Evolutionary conservation across 1,140 invertebrate genomes (phyloP), one percentile per base, ranked within the genome.

Genomic region (Pseudomyrmex concolor): DNA sequence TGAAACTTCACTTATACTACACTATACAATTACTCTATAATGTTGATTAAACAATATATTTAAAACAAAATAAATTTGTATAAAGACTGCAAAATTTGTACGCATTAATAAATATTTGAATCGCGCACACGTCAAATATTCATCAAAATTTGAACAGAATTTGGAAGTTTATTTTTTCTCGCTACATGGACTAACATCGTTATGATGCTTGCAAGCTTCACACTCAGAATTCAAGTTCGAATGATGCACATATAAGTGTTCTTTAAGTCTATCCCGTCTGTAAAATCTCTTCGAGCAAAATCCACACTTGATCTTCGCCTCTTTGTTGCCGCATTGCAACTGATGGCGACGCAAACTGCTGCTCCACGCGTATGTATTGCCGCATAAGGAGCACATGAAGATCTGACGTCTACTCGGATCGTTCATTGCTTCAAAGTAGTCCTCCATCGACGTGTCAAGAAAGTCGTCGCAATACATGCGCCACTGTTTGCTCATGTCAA

Each of bases 231-330:
- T 45, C 57, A 22, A 0, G 4, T 80, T 66, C 0, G 83, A 4
- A 34, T 84, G 83, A 57, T 85, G 84, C 0, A 63, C 62, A 8
- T 60, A 8, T 15, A 85, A 70, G 43, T 91, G 91, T 59, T 91
- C 89, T 67, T 90, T 91, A 17, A 91, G 66, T 51, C 90, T 83
- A 43, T 92, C 91, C 3, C 86, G 73, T 19, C 91, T 89, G 62
- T 89, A 92, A 63, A 91, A 91, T 55, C 89, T 90, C 19, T 87
- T 92, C n/a, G 81, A 62, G 60, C 91, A 92, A 3, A 90, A 85
- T n/a, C 84, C 51, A 68, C 91, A 92, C 66, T 89, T 84, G 73
- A 86, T 90, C 70, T 86, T 90, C 50, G 89, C 89, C 77, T 91
- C 89, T 34, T 91, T 91, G 68, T 91, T 86, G 9, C 91, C 91